Conservation (phyloP, 2,797 vertebrate genomes). For the Manis javanica region DNA sequence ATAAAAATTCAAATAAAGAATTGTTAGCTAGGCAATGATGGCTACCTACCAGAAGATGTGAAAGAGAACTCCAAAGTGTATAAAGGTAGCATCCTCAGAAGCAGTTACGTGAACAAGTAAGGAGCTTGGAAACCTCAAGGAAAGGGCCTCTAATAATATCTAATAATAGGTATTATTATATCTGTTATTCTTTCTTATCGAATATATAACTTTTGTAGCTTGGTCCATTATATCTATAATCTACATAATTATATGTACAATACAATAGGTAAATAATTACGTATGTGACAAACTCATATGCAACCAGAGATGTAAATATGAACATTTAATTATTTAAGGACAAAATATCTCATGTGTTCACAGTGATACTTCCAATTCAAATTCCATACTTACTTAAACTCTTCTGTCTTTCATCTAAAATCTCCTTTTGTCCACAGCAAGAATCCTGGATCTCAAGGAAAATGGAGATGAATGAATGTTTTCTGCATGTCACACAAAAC, state of each 20-base stretch:
- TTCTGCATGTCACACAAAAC: not conserved
- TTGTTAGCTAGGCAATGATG: not conserved
- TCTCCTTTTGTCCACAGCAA: not conserved
- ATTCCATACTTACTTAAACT: not conserved
- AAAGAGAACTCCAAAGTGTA: not conserved
- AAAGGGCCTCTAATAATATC: not conserved
- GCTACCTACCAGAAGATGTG: not conserved
- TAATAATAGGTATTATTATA: not conserved
- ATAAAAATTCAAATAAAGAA: not conserved
- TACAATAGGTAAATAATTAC: not conserved
- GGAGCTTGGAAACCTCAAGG: not conserved
- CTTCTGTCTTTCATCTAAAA: not conserved
- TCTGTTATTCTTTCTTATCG: not conserved
- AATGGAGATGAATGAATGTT: not conserved
- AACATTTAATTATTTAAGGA: not conserved
- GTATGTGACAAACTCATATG: not conserved
- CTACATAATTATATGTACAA: not conserved
- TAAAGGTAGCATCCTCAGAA: not conserved
- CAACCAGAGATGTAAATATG: not conserved
- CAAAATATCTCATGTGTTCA: not conserved
- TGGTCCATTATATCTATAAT: not conserved
- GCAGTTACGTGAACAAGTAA: not conserved
- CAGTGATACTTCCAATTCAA: not conserved
- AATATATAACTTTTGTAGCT: not conserved
- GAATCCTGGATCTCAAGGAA: not conserved